Base-by-base conservation (phyloP, 2,113 vertebrate species). In the Merops nubicus region DNA sequence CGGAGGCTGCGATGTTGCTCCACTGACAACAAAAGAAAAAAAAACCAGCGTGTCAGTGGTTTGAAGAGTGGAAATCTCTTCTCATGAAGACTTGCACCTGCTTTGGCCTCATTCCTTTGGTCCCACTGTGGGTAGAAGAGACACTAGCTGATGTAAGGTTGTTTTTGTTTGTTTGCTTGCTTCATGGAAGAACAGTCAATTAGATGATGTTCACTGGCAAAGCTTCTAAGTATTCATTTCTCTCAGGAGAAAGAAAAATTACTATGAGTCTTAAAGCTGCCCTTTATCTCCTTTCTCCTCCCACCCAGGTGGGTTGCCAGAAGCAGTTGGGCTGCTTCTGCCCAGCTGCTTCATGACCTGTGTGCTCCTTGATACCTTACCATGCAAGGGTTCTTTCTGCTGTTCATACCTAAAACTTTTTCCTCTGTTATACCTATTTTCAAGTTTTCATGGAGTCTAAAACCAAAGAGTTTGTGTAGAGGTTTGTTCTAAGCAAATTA, bases 311-410 rank as follows among this genome's bases (percentile, higher is more conserved):
- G 19, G 29, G 17, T 34, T n/a, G 4, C 26, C 29, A 75, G 54
- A 65, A 56, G 26, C 25, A 11, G 16, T 33, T 20, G 6, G 38
- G 9, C 11, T 34, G 7, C 7, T 64, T 72, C 83, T 68, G 36
- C 36, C 17, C n/a, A 19, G 5, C 11, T 59, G 15, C 74, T 54
- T 77, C n/a, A 12, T 20, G 40, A 8, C 8, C 38, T 53, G 6
- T 43, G 1, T 3, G n/a, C 23, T 68, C 21, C 50, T 62, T 12
- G 11, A 18, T 1, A 8, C 0, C 0, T 31, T 33, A 3, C n/a
- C 53, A 53, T 43, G 57, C 42, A 67, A 89, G 36, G 31, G 11
- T 26, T 69, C 9, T 50, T 77, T 38, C 69, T 42, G 28, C 48
- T 92, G 21, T 18, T 88, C 25, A 21, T 16, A 28, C 8, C 26